Evolutionary conservation across 1,140 invertebrate species (phyloP), one percentile per base, ranked within the genome.

Genomic region (Euura lappo): DNA sequence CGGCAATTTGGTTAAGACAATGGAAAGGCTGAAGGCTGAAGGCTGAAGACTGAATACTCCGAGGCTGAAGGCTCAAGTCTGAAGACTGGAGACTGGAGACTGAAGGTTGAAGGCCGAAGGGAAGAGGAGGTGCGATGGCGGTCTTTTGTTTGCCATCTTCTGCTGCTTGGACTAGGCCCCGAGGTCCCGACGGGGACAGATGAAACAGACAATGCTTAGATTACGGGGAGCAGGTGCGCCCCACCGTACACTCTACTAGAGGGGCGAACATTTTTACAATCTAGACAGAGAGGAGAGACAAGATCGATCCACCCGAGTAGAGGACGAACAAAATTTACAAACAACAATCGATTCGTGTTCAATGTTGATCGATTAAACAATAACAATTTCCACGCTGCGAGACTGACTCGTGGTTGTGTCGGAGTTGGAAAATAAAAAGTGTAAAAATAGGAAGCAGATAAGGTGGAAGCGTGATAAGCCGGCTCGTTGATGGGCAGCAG

Each of bases 191-290:
- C 51, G 51, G 3, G 51, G 51, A 60, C 51, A 60, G 51, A 60
- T 60, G 51, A 60, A 60, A 60, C 51, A 60, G 51, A 60, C 51
- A 60, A 60, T 60, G 51, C 51, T 60, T 60, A 60, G 51, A 60
- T 60, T 60, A 60, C 2, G 51, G 51, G 51, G 51, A 60, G 51
- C 51, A 60, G 51, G 51, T 60, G 51, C 51, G 13, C 10, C 51
- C 51, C 51, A 28, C 28, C 28, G 28, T 28, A 28, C 28, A 28
- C 28, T 28, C 28, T 28, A 28, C 3, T 60, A 3, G 51, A 60
- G 51, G 51, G 51, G 51, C 8, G 51, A 60, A 60, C 51, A 60
- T 11, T 60, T 60, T 60, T 60, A 60, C 51, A 60, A 60, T 3
- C 10, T 60, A 60, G 51, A 60, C 51, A 60, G 51, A n/a, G 3